phyloP scores from a whole-genome alignment of 2,888 invertebrate species.

The Drosophila barbarae region DNA sequence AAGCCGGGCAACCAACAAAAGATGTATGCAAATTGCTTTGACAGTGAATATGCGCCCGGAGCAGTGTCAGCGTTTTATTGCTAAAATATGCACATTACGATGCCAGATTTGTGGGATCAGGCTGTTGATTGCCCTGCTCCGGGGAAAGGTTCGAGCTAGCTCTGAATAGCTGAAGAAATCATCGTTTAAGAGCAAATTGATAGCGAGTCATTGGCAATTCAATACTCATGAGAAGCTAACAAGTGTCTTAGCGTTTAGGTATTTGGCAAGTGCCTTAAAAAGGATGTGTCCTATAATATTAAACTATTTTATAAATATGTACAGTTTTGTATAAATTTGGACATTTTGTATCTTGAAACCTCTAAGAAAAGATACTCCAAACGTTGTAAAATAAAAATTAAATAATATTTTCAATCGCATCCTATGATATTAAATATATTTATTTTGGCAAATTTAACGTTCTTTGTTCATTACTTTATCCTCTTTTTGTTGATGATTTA shows the following conservation, averaged over 20 bases:
- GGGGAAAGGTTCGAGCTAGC: background rate
- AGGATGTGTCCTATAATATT: background rate
- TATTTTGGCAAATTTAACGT: too few relatives aligned
- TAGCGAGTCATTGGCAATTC: conserved; percentile 46
- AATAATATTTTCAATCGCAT: background rate
- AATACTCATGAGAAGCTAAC: conserved; percentile 45
- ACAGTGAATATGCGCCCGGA: conserved; percentile 46
- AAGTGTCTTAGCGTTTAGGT: conserved; percentile 1
- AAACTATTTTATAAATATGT: background rate
- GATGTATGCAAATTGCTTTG: conserved; percentile 65
- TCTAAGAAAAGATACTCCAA: too few relatives aligned
- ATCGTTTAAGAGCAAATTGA: conserved; percentile 45
- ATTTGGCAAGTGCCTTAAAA: background rate
- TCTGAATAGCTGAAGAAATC: conserved; percentile 28
- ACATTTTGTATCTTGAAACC: background rate
- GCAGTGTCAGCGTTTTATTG: conserved; percentile 51
- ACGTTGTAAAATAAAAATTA: too few relatives aligned
- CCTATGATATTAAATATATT: background rate
- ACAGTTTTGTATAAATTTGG: background rate
- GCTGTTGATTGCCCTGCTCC: conserved; percentile 40
- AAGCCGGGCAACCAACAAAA: conserved; percentile 11
- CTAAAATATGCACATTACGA: conserved; percentile 61
- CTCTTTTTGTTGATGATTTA: background rate
- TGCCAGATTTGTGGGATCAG: conserved; percentile 30
- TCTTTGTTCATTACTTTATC: background rate